Evolutionary conservation across 2,888 invertebrate species (phyloP).

Genomic region (Scaptomyza flava): DNA sequence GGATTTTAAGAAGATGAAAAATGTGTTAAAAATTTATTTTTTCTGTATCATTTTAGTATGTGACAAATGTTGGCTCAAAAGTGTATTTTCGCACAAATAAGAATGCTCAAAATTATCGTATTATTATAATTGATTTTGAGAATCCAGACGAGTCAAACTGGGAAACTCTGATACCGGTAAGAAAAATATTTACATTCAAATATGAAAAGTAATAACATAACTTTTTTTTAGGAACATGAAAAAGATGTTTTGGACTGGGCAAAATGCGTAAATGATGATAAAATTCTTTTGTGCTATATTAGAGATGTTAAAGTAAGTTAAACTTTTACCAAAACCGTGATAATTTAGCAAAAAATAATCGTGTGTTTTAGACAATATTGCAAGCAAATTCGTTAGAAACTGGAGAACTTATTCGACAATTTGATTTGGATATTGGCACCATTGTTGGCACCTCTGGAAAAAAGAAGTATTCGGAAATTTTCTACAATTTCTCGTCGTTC

Average conservation of each 20-base stretch:
- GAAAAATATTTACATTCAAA: slow-evolving; percentile 20
- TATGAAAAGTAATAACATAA: background rate
- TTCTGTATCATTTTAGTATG: slow-evolving; percentile 87
- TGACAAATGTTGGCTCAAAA: slow-evolving; percentile 93
- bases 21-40: background rate
- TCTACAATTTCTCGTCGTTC: slow-evolving; percentile 97
- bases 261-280: slow-evolving; percentile 92
- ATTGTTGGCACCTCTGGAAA: slow-evolving; percentile 93
- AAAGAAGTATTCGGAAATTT: slow-evolving; percentile 94
- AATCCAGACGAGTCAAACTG: slow-evolving; percentile 91
- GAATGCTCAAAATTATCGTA: slow-evolving; percentile 95
- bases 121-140: slow-evolving; percentile 92
- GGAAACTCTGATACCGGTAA: slow-evolving; percentile 90
- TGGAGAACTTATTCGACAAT: slow-evolving; percentile 90
- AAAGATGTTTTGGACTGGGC: slow-evolving; percentile 96
- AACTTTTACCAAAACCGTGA: rapidly evolving
- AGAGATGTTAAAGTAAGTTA: slow-evolving; percentile 94
- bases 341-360: background rate
- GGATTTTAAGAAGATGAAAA: no score
- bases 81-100: slow-evolving; percentile 96
- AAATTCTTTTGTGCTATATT: slow-evolving; percentile 94
- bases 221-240: slow-evolving; percentile 87
- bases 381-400: slow-evolving; percentile 91
- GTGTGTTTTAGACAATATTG: slow-evolving; percentile 89
- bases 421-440: slow-evolving; percentile 94